A percentile compares a stretch with the other conserved stretches of the same genome.
These are phyloP conservation scores for Peromyscus maniculatus DNA, from an alignment of 2,113 vertebrate genomes.

Conservation along the genomic window DNA sequence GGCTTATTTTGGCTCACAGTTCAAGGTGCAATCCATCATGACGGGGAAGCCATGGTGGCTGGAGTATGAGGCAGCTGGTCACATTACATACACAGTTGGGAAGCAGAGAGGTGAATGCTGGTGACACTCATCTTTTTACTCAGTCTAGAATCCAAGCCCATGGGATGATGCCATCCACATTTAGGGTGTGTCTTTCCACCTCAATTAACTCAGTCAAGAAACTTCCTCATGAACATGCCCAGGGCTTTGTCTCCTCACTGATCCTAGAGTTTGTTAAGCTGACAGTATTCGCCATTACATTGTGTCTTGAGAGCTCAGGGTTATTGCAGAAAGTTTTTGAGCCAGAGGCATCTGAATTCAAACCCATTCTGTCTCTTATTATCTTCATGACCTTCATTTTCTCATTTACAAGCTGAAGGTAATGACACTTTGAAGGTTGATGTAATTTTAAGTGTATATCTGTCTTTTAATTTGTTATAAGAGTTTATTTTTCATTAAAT, in stretches of 20 bases:
- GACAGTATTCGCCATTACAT: not conserved
- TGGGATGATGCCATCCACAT: not conserved
- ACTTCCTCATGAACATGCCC: not conserved
- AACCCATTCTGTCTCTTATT: not conserved
- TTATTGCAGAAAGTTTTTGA: constrained; percentile 14
- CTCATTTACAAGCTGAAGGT: not conserved
- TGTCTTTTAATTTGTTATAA: not conserved
- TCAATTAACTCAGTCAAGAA: not conserved
- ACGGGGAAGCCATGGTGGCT: not conserved
- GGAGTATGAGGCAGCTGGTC: not conserved
- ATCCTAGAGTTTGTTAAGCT: not conserved
- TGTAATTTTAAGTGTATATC: not conserved
- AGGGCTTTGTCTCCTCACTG: not conserved
- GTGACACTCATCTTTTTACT: not conserved
- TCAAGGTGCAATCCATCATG: not conserved
- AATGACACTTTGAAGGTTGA: not conserved
- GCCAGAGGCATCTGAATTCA: not conserved
- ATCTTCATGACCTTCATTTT: not conserved
- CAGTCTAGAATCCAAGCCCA: not conserved
- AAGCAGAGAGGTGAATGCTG: not conserved
- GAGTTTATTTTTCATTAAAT: constrained; percentile 13
- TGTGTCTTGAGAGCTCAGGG: not conserved
- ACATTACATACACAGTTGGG: not conserved
- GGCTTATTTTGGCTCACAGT: not conserved
- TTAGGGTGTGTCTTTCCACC: not conserved